Evolutionary conservation across 2,888 invertebrate genomes (phyloP).

Genomic region (Chymomyza fuscimana): DNA sequence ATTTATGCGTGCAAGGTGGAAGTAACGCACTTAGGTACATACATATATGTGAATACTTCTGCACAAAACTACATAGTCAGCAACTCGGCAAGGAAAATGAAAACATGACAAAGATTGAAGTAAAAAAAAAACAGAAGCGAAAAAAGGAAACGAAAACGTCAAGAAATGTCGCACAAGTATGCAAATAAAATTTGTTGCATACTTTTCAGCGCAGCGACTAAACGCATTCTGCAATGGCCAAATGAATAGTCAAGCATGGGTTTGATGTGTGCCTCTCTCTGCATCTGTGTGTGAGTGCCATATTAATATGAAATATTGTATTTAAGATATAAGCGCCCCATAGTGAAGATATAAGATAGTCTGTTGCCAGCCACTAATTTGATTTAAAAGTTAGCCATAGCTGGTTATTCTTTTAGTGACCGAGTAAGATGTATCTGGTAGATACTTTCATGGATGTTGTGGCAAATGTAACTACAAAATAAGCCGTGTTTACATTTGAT

Average conservation of each 20-base stretch:
- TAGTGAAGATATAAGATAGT: too few species aligned
- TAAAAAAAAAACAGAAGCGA: not conserved
- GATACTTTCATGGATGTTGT: too few species aligned
- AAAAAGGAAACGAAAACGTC: slow-evolving; percentile 20
- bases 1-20: not conserved
- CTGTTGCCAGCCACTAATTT: too few species aligned
- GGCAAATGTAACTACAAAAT: too few species aligned
- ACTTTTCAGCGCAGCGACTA: slow-evolving; percentile 51
- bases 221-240: not conserved
- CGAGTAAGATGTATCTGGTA: too few species aligned
- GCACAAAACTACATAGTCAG: not conserved
- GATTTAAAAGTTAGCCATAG: too few species aligned
- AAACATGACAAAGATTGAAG: not conserved
- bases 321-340: too few species aligned
- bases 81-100: not conserved
- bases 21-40: not conserved
- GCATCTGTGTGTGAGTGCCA: too few species aligned
- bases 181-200: slow-evolving; percentile 69
- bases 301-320: too few species aligned
- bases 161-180: slow-evolving; percentile 51
- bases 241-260: not conserved
- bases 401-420: too few species aligned
- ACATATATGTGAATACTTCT: too few species aligned
- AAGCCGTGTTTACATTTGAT: too few species aligned
- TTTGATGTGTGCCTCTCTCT: not conserved